These are phyloP conservation scores for Trachythela sp. DNA, from an alignment of 64 coral and sea anemone genomes.

Conservation along the genomic window DNA sequence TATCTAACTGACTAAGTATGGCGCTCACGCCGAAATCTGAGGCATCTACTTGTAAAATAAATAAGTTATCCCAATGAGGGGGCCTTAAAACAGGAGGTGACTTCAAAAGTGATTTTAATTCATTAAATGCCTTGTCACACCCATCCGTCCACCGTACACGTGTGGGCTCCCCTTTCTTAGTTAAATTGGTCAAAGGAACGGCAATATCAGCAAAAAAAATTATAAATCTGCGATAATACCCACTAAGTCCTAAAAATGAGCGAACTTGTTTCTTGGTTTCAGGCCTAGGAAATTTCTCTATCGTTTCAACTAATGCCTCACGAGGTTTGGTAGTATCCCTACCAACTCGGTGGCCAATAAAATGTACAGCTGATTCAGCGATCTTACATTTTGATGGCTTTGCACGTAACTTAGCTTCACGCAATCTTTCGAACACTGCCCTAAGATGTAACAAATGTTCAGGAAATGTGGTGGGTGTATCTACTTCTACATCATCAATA, in stretches of 20 bases:
- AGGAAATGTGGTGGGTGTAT: neutral
- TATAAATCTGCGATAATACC: conserved; percentile 51
- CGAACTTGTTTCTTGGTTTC: conserved; percentile 49
- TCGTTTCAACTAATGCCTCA: neutral
- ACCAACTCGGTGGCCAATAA: conserved; percentile 34
- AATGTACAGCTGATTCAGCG: conserved; percentile 26
- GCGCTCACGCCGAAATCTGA: conserved; percentile 46
- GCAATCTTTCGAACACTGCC: conserved; percentile 21
- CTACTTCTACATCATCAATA: conserved; percentile 48
- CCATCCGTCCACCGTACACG: conserved; percentile 15
- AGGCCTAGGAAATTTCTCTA: conserved; percentile 37
- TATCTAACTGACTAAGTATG: conserved; percentile 27
- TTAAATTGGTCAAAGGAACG: conserved; percentile 28
- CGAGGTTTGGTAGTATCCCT: conserved; percentile 20
- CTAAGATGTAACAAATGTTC: neutral
- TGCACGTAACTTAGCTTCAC: conserved; percentile 15
- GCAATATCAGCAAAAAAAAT: conserved; percentile 25
- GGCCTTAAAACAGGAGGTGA: conserved; percentile 26
- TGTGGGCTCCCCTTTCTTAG: conserved; percentile 19
- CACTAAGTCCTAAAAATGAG: conserved; percentile 36
- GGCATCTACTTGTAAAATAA: conserved; percentile 48
- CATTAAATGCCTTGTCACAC: conserved; percentile 26
- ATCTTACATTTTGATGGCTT: conserved; percentile 43
- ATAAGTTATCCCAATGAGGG: neutral
- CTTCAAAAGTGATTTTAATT: conserved; percentile 26